phyloP scores from a whole-genome alignment of 2,888 invertebrate genomes.

The Rhaphigaster nebulosa region DNA sequence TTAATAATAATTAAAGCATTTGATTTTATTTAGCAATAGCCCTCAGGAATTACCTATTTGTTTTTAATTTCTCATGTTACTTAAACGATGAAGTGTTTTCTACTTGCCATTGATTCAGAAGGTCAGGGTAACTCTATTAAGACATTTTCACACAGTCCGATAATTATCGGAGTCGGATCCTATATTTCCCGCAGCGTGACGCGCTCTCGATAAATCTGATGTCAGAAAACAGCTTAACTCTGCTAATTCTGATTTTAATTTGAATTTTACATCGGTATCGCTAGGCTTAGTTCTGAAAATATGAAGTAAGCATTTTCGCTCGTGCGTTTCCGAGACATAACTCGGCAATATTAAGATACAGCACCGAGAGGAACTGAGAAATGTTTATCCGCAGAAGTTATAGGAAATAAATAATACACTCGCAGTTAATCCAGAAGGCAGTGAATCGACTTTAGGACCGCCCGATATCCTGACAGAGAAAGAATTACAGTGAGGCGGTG shows the following conservation, averaged over 20 bases:
- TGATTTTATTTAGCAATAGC: no score
- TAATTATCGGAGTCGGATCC: no score
- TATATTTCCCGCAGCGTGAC: no score
- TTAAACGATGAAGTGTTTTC: no score
- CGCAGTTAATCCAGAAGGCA: not conserved
- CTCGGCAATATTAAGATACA: not conserved
- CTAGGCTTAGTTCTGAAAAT: not conserved
- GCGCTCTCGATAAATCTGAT: no score
- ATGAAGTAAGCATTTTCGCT: not conserved
- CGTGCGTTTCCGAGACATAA: not conserved
- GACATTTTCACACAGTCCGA: no score
- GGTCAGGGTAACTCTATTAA: no score
- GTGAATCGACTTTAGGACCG: conserved; percentile 31
- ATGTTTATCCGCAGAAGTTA: conserved; percentile 35
- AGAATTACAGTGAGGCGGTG: conserved; percentile 30
- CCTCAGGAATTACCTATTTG: no score
- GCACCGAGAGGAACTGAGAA: not conserved
- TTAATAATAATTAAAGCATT: no score
- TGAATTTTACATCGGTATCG: not conserved
- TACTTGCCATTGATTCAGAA: no score
- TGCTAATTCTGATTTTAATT: not conserved
- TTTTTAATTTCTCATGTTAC: no score
- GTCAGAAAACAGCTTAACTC: no score
- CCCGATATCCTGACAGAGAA: conserved; percentile 44
- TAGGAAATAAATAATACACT: conserved; percentile 19